Base-by-base conservation (phyloP, 2,113 vertebrate genomes). In the Rhegmatorhina hoffmannsi region DNA sequence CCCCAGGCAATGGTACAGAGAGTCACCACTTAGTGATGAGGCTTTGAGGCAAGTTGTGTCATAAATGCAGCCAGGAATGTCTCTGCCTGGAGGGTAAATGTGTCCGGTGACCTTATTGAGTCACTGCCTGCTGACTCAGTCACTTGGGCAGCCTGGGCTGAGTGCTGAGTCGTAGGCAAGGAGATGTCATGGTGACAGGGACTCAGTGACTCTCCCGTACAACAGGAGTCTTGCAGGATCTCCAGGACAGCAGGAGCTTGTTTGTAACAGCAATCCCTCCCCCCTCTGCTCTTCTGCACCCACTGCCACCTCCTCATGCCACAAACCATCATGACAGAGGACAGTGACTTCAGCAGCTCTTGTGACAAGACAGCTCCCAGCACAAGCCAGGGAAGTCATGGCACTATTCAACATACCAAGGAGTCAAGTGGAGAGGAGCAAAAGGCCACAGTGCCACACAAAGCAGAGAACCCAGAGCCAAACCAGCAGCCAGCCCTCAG, bases 91-190 rank as follows among this genome's bases (percentile, higher is more conserved):
- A 82, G 84, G 50, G 55, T 52, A 62, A 56, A 53, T 25, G 47
- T 1, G 2, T 40, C 53, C 16, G 1, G 67, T 58, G 82, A 73
- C 84, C 79, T 21, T 47, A 11, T 1, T 78, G 87, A 92, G 72
- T 96, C 94, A 91, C 69, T 44, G 28, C 69, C 55, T 63, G 49
- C 78, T 93, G 94, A 93, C 43, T 92, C 85, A 89, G 8, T 43
- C 47, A 20, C 62, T 60, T 62, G 82, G 72, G 63, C 63, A 76
- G 79, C 3, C 2, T 3, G 19, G 43, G 73, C 40, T 3, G 11
- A 50, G 50, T 4, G 73, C 40, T 3, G 11, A 50, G 50, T 4
- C 0, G 40, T 15, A 92, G 92, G 83, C 90, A 92, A 90, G 85
- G 82, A 87, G 86, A 70, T 77, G 76, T 66, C 94, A 84, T 75